Evolutionary conservation across 2,797 vertebrate genomes (phyloP), one percentile per base, ranked within the genome.

Genomic region (Mareca strepera): DNA sequence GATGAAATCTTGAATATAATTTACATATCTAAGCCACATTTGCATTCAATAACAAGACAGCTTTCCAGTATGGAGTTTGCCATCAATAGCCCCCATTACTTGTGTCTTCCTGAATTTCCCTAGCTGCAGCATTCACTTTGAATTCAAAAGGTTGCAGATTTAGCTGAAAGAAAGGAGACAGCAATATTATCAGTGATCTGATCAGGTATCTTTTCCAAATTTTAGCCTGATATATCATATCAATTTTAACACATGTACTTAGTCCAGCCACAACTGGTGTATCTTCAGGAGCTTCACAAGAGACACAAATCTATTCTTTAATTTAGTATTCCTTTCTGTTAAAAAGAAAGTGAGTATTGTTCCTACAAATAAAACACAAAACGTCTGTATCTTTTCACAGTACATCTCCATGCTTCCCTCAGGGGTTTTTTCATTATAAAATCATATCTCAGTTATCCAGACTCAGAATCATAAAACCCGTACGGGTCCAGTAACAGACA

Each of bases 1-100:
- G 94, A 94, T 92, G 88, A 91, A 94, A 91, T 93, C 86, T 94
- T 84, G 86, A 93, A 88, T 95, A 84, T 29, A 82, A 96, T 95
- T 97, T 94, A 88, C 88, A 93, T 92, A 95, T 85, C 86, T 88
- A 80, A 96, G 78, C 31, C 77, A 78, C n/a, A 96, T 95, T 94
- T 96, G 64, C 88, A 96, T 96, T 96, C 90, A 93, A 80, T 84
- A 94, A 84, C 83, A 92, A 88, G 81, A 82, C 64, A 87, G 88
- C 18, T 84, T 93, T 96, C 82, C 91, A 88, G 75, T 77, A 66
- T 37, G 72, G 72, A 95, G 44, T 58, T 31, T 0, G 16, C 60
- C 91, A 82, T 75, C 94, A 96, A 43, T 18, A 89, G 37, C 26
- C 55, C 74, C 53, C 37, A 70, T 88, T 80, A 50, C 85, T 22